phyloP scores from a whole-genome alignment of 2,113 vertebrate genomes.

The Chaenogobius annularis region DNA sequence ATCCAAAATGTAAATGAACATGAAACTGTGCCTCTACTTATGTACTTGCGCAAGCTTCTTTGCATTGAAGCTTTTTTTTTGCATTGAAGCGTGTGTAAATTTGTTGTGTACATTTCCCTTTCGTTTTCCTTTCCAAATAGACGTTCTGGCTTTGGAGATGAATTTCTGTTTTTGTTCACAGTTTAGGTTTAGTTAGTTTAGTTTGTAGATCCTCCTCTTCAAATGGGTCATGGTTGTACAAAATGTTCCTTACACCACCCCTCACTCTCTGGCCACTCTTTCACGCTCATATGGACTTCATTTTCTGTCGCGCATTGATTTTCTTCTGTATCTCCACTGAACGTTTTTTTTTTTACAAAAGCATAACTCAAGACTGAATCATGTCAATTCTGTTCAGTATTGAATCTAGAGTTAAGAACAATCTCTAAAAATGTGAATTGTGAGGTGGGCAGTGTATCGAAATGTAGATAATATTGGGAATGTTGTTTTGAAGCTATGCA shows the following conservation, averaged over 20 bases:
- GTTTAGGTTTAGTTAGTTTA: background rate
- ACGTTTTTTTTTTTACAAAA: background rate
- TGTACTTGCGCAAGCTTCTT: no score
- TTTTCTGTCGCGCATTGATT: conserved; percentile 1
- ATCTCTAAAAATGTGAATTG: no score
- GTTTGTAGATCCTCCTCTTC: background rate
- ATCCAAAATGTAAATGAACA: background rate
- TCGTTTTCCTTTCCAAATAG: no score
- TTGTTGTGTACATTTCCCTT: background rate
- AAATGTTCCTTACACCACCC: conserved; percentile 44
- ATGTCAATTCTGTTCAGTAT: background rate
- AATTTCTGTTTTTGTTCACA: background rate
- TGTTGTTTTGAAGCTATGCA: no score
- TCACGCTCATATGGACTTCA: background rate
- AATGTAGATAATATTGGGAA: no score
- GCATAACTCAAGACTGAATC: background rate
- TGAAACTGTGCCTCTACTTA: conserved; percentile 9
- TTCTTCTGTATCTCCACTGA: background rate
- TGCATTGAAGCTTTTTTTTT: no score
- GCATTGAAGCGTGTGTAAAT: no score
- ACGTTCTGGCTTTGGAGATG: background rate
- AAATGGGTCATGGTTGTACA: conserved; percentile 36
- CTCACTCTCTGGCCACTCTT: conserved; percentile 21
- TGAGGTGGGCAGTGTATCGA: no score
- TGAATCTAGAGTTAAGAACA: background rate